Base-by-base conservation (phyloP, 1,140 invertebrate species). In the Conus ventricosus region DNA sequence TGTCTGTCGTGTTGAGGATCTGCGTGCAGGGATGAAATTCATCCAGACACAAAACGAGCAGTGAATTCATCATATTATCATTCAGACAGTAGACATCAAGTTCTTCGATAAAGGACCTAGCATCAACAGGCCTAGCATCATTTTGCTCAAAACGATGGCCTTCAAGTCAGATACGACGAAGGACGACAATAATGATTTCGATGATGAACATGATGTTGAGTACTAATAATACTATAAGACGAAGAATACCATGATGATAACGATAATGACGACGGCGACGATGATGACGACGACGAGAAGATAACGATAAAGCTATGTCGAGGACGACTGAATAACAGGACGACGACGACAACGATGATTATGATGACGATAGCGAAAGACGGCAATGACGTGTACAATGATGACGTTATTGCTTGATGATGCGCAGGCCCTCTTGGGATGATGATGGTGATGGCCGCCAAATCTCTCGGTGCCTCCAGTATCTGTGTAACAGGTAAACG, bases 391-490 rank as follows among this genome's bases (percentile, higher is more conserved):
- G 75, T 20, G 11, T n/a, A 5, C n/a, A 23, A 78, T 39, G 75
- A 78, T 39, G 75, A 78, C 39, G 39, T 39, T 39, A 39, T 39
- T 55, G 7, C 1, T 51, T 5, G 2, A 93, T 97, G 57, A 98
- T 90, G 27, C 63, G 17, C 85, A 92, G 99, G 98, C 67, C 98
- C 98, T 25, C 98, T 25, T 91, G 98, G 99, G 39, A 96, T 99
- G 11, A 96, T 99, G 1, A 97, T 96, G 25, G 94, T 99, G 87
- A 92, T 99, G 54, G 96, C 97, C 13, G 98, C 98, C 4, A 97
- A 97, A 96, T 97, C 98, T 0, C 97, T 98, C 96, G 98, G 98
- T 7, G 98, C 98, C 0, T 96, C 96, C 5, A 97, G 97, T 94
- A 95, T 99, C 39, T 95, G 97, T 71, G 96, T 99, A 17, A 98